phyloP scores from a whole-genome alignment of 2,797 vertebrate species.

The Rousettus madagascariensis region DNA sequence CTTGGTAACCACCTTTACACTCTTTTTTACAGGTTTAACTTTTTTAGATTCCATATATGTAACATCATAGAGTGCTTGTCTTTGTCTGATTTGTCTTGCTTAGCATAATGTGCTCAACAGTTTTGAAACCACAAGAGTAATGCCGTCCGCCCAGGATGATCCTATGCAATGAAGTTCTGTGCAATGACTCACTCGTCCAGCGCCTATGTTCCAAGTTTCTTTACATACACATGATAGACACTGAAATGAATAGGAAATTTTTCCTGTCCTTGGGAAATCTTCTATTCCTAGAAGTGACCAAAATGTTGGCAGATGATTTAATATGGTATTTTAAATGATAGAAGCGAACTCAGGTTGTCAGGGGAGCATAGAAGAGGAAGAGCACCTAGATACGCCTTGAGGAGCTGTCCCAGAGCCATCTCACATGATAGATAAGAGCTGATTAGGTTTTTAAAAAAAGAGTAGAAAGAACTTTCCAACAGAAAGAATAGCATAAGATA shows the following conservation, averaged over 20 bases:
- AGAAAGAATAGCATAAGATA: background rate
- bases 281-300: background rate
- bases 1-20: background rate
- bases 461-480: background rate
- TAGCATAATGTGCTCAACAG: background rate
- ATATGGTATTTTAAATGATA: background rate
- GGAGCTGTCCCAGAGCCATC: background rate
- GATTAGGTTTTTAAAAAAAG: background rate
- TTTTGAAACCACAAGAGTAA: background rate
- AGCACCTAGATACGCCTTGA: background rate
- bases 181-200: background rate
- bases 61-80: background rate
- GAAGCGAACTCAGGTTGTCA: background rate
- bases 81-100: background rate
- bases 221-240: background rate
- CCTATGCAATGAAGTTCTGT: background rate
- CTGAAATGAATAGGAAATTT: background rate
- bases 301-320: background rate
- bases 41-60: background rate
- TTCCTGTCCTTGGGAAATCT: background rate
- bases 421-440: background rate
- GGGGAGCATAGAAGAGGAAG: background rate
- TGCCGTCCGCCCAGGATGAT: background rate
- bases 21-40: background rate
- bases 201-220: background rate